phyloP scores from a whole-genome alignment of 2,113 vertebrate genomes.

The Pedionomus torquatus region DNA sequence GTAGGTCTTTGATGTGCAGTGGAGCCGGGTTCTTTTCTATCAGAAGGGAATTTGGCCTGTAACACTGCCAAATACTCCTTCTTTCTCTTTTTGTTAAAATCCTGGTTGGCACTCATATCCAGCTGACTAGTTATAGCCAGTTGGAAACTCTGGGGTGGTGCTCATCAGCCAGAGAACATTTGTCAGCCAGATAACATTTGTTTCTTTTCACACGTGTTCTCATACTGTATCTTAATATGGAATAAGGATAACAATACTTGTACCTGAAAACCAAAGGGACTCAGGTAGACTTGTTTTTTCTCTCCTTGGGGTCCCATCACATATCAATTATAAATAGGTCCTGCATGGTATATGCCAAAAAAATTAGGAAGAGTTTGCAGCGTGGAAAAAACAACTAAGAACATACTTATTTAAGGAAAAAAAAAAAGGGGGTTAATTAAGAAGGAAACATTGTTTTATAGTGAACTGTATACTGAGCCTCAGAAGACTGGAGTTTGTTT shows the following conservation, averaged over 20 bases:
- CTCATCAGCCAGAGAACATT: background rate
- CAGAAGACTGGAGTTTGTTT: slow-evolving; percentile 63
- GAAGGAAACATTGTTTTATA: slow-evolving; percentile 64
- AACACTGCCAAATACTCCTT: background rate
- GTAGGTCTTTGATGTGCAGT: background rate
- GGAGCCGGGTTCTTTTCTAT: background rate
- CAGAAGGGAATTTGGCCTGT: background rate
- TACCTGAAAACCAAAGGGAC: background rate
- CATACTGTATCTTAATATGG: background rate
- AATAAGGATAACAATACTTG: background rate
- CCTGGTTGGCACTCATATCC: background rate
- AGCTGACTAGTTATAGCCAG: background rate
- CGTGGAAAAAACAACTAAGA: background rate
- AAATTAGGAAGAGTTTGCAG: background rate
- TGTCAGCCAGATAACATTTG: background rate
- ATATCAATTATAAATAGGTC: background rate
- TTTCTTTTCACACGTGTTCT: background rate
- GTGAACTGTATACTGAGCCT: slow-evolving; percentile 45
- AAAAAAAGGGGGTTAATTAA: background rate
- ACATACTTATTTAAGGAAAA: too few relatives aligned
- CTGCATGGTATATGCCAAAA: background rate
- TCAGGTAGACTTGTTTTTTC: background rate
- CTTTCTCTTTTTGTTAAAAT: background rate
- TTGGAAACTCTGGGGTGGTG: background rate
- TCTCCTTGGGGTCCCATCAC: background rate